phyloP scores from a whole-genome alignment of 2,113 vertebrate species.

The Odobenus rosmarus region DNA sequence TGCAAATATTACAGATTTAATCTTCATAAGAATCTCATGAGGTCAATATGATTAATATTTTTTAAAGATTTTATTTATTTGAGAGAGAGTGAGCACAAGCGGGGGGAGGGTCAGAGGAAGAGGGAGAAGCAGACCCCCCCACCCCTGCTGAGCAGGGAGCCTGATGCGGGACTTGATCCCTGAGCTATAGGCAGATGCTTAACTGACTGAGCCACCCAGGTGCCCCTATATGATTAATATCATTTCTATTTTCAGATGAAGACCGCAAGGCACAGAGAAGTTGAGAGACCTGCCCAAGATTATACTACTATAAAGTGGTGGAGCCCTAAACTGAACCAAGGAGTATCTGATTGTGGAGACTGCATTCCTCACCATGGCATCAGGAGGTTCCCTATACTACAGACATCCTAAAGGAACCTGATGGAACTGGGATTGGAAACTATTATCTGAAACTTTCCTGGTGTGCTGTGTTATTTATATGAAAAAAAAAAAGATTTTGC shows the following conservation, averaged over 20 bases:
- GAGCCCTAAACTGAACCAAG: neutral
- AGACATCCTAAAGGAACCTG: neutral
- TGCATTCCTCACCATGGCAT: neutral
- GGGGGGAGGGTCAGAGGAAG: too few relatives aligned
- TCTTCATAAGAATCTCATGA: neutral
- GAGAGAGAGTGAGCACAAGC: too few relatives aligned
- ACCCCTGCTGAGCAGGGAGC: too few relatives aligned
- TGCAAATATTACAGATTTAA: neutral
- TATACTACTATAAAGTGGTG: neutral
- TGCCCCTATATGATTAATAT: neutral
- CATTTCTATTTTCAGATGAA: neutral
- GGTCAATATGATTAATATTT: neutral
- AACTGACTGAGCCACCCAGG: too few relatives aligned
- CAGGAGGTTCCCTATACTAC: neutral
- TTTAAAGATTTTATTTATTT: too few relatives aligned
- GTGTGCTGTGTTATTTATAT: neutral
- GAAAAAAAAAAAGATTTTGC: neutral
- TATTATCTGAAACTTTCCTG: neutral
- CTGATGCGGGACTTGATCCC: too few relatives aligned
- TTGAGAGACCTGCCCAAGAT: neutral
- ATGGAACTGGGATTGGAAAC: neutral
- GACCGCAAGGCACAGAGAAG: neutral
- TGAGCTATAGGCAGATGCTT: too few relatives aligned
- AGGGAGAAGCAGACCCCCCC: too few relatives aligned
- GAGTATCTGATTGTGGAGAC: neutral